Evolutionary conservation across 2,113 vertebrate species (phyloP).

Genomic region (Microcebus lehilahytsara): DNA sequence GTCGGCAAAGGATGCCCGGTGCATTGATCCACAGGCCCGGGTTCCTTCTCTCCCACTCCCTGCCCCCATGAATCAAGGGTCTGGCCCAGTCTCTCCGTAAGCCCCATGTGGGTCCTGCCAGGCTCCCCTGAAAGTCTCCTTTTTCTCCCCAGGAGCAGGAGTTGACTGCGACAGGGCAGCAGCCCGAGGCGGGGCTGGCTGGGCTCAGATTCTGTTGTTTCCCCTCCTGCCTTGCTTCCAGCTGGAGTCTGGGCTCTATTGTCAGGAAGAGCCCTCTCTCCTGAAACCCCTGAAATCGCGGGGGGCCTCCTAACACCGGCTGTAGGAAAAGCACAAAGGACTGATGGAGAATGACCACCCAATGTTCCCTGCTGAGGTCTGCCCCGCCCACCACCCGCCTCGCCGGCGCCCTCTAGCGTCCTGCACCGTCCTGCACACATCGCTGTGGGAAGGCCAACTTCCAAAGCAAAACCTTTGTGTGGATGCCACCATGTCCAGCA

Average conservation of each 20-base stretch:
- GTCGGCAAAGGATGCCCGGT: background rate
- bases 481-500: background rate
- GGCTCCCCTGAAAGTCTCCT: background rate
- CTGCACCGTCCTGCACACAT: accelerated
- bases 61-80: background rate
- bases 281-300: background rate
- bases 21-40: background rate
- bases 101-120: background rate
- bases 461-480: background rate
- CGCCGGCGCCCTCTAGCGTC: accelerated
- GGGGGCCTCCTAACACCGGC: background rate
- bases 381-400: background rate
- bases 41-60: background rate
- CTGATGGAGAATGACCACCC: background rate
- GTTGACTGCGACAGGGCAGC: background rate
- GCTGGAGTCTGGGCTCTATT: background rate
- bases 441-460: background rate
- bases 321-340: background rate
- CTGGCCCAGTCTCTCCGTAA: background rate
- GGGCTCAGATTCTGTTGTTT: background rate
- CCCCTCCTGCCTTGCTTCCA: background rate
- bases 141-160: background rate
- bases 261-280: background rate
- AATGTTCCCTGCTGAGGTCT: background rate
- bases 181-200: no score